phyloP scores from a whole-genome alignment of 2,113 vertebrate genomes.

The Naja naja region DNA sequence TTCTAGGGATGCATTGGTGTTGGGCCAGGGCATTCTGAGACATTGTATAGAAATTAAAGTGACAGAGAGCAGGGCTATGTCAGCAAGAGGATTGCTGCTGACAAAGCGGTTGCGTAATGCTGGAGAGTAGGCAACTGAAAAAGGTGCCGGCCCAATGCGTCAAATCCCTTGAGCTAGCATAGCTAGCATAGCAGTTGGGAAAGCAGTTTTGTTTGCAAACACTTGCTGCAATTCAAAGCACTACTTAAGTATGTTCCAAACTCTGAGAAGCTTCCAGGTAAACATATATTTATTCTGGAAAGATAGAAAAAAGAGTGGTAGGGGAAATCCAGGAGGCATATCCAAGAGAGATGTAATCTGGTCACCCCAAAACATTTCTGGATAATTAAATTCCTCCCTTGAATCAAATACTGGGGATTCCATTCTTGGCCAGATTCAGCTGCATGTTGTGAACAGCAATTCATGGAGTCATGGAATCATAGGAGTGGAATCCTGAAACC shows the following conservation, averaged over 20 bases:
- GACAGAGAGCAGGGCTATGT: background rate
- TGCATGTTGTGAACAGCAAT: background rate
- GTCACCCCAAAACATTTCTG: background rate
- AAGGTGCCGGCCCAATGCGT: background rate
- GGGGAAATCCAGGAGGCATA: background rate
- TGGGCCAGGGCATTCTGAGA: background rate
- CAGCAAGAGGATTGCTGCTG: background rate
- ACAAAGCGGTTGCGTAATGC: background rate
- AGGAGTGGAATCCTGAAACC: background rate
- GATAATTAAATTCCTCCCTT: background rate
- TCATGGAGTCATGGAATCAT: background rate
- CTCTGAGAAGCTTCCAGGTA: background rate
- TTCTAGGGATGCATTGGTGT: background rate
- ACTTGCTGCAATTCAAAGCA: background rate
- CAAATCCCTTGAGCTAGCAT: background rate
- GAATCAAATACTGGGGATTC: background rate
- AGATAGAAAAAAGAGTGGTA: background rate
- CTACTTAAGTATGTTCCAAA: background rate
- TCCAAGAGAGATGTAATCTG: background rate
- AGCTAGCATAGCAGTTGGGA: background rate
- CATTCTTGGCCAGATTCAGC: background rate
- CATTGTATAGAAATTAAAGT: background rate
- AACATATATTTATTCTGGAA: background rate
- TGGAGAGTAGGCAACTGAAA: background rate
- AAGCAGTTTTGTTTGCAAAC: background rate